Conservation (phyloP, 2,113 vertebrate genomes). For the Tylochromis polylepis region DNA sequence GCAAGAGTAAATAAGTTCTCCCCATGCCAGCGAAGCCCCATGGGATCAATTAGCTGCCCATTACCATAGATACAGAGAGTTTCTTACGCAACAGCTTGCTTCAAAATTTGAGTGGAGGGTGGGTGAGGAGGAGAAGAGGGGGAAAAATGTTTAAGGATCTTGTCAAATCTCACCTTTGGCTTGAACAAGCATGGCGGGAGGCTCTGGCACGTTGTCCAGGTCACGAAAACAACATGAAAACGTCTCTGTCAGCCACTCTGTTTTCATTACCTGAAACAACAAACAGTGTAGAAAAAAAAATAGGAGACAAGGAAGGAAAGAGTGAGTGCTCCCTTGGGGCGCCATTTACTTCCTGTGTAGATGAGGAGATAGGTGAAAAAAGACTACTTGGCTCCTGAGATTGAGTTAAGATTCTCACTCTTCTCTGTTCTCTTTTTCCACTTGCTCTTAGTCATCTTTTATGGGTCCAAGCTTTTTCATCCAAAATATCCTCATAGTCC, state of each 20-base stretch:
- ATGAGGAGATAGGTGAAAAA: conserved; percentile 68
- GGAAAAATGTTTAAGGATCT: conserved; percentile 34
- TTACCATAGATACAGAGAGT: conserved; percentile 48
- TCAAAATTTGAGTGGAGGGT: conserved; percentile 22
- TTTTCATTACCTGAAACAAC: conserved; percentile 74
- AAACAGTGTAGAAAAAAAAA: conserved; percentile 41
- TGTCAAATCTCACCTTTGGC: conserved; percentile 67
- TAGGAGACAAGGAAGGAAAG: conserved; percentile 53
- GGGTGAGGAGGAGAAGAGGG: not conserved
- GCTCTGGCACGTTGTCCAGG: conserved; percentile 57
- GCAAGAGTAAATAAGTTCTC: conserved; percentile 61
- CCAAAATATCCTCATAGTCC: not conserved
- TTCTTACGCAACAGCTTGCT: conserved; percentile 48
- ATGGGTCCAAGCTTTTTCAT: not conserved
- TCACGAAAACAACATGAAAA: conserved; percentile 67
- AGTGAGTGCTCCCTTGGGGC: conserved; percentile 57
- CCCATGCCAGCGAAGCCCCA: conserved; percentile 35
- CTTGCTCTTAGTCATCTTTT: not conserved
- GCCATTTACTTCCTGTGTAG: conserved; percentile 68
- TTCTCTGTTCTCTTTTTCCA: not conserved
- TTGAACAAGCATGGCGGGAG: conserved; percentile 64
- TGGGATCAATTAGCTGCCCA: conserved; percentile 62
- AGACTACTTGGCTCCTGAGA: conserved; percentile 56
- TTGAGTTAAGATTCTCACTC: conserved; percentile 30
- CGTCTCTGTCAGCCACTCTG: conserved; percentile 67